Percentiles rank a stretch among this genome's conserved stretches.
These are phyloP conservation scores for Sebastes matsubarae DNA, from an alignment of 2,797 vertebrate species.

Conservation along the genomic window DNA sequence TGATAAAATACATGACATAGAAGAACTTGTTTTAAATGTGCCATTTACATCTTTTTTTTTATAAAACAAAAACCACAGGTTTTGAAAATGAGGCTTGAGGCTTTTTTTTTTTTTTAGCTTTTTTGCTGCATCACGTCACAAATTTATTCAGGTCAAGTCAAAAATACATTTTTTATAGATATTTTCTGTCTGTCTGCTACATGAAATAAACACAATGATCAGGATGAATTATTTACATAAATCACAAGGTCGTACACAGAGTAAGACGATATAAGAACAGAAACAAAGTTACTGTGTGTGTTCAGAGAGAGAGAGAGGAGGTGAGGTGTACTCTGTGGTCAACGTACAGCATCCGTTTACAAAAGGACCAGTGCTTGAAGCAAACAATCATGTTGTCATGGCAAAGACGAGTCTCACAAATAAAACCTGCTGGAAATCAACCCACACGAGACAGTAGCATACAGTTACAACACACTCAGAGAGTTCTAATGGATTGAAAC, in stretches of 20 bases:
- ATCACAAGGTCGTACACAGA: slow-evolving; percentile 72
- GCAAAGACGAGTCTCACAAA: slow-evolving; percentile 37
- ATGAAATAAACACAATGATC: slow-evolving; percentile 81
- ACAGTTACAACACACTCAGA: slow-evolving; percentile 47
- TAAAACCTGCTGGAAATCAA: slow-evolving; percentile 31
- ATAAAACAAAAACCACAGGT: not conserved
- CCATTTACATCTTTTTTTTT: not conserved
- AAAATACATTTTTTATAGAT: slow-evolving; percentile 92
- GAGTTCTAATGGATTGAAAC: slow-evolving; percentile 17
- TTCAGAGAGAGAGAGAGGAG: not conserved
- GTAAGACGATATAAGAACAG: slow-evolving; percentile 58
- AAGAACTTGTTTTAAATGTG: not conserved
- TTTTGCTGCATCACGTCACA: slow-evolving; percentile 90
- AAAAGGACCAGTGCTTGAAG: slow-evolving; percentile 19
- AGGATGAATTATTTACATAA: slow-evolving; percentile 78
- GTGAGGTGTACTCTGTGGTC: not conserved
- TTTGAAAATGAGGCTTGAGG: slow-evolving; percentile 6
- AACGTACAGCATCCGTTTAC: slow-evolving; percentile 18
- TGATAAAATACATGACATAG: not conserved
- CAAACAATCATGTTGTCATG: slow-evolving; percentile 58
- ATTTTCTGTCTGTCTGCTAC: slow-evolving; percentile 85
- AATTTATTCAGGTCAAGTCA: slow-evolving; percentile 96
- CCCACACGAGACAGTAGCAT: slow-evolving; percentile 39
- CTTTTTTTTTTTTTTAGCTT: slow-evolving; percentile 75
- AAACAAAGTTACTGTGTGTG: slow-evolving; percentile 26